A percentile compares a stretch with the other conserved stretches of the same genome.
Evolutionary conservation across 2,888 invertebrate species (phyloP).

Genomic region (Coremacera marginata): DNA sequence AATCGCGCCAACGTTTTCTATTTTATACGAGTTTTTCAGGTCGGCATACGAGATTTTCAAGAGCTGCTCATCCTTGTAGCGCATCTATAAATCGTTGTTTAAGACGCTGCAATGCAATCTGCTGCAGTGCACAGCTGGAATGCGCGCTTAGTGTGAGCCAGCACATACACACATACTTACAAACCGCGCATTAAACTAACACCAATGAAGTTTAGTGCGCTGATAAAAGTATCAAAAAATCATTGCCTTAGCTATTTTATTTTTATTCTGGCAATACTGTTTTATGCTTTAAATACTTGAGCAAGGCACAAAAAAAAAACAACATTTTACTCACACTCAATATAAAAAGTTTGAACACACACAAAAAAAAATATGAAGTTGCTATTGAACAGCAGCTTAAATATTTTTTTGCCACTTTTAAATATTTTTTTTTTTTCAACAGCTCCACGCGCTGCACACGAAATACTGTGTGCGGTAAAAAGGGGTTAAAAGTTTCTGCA

Average conservation of each 20-base stretch:
- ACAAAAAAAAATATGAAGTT: neutral
- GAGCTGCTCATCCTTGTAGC: neutral
- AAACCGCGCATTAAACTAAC: neutral
- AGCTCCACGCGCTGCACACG: neutral
- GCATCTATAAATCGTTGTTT: slow-evolving; percentile 1
- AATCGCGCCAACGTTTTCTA: neutral
- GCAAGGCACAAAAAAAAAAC: slow-evolving; percentile 19
- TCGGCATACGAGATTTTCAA: neutral
- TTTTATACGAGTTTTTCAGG: slow-evolving; percentile 2
- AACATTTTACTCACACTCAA: slow-evolving; percentile 1
- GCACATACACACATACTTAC: neutral
- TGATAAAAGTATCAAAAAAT: slow-evolving; percentile 28
- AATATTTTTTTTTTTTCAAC: neutral
- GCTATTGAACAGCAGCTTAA: slow-evolving; percentile 25
- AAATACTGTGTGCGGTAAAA: neutral
- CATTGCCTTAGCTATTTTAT: neutral
- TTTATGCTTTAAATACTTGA: slow-evolving; percentile 40
- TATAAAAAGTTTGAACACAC: slow-evolving; percentile 1
- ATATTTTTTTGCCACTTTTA: slow-evolving; percentile 5
- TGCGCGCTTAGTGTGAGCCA: neutral
- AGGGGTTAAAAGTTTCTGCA: neutral
- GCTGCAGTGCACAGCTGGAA: neutral
- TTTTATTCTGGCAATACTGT: slow-evolving; percentile 9
- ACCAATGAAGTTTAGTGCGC: neutral
- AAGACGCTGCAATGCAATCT: neutral